Base-by-base conservation (phyloP, 2,797 vertebrate genomes). In the Synanceia verrucosa region DNA sequence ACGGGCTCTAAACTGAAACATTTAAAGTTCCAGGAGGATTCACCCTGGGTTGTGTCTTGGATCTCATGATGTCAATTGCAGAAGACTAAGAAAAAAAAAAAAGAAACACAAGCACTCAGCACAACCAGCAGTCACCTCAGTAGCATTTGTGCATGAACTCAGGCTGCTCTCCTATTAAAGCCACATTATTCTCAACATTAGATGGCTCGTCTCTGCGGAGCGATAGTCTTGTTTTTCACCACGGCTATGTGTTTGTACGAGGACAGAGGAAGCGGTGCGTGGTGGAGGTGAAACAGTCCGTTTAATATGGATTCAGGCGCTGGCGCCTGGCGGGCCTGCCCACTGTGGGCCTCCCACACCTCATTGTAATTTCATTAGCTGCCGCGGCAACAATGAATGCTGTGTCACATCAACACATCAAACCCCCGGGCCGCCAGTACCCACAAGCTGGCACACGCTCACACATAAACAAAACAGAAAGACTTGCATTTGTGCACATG, bases 311-410 rank as follows among this genome's bases (percentile, higher is more conserved):
- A 84, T 87, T 70, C 72, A 73, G 86, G 84, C 73, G 19, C 48
- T 34, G 76, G 79, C 16, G 65, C 81, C 83, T 81, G 9, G 65
- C 46, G 23, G 83, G 73, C 78, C 87, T 56, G 76, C 84, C 82
- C 88, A 87, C 84, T 39, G 65, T 55, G 68, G 84, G 76, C 84
- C 86, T 87, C 85, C 82, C 88, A 83, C 81, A 76, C 72, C 83
- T 89, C 84, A 87, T 90, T 84, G 82, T 84, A 87, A 92, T 94
- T 93, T 92, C 89, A 93, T 94, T 91, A 91, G 86, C 87, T 74
- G 73, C 82, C 46, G 41, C 53, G 23, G 87, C 46, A 71, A 85
- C 89, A 89, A 83, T 73, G 74, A 88, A 76, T 50, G 31, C 31
- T 58, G 53, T 56, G 84, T 85, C 81, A 41, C 88, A 87, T 89